A percentile compares a stretch with the other conserved stretches of the same genome.
Conservation (phyloP, 2,113 vertebrate genomes). For the Falcunculus frontatus region DNA sequence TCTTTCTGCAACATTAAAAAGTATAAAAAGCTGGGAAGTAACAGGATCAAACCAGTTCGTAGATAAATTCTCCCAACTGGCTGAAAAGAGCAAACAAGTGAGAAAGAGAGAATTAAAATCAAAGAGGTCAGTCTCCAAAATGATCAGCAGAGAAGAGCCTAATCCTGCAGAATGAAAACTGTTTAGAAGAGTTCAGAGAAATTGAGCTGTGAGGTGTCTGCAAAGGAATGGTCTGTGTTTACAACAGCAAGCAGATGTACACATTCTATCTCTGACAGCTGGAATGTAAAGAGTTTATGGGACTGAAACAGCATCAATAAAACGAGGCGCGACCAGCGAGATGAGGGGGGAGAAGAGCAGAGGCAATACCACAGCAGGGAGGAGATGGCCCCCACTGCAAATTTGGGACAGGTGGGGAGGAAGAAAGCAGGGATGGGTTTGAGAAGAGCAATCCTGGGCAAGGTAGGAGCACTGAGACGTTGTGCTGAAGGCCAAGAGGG, state of each 20-base stretch:
- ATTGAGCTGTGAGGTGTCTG: not conserved
- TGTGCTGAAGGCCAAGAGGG: not conserved
- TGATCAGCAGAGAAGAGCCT: not conserved
- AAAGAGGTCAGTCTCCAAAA: not conserved
- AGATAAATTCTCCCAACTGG: not conserved
- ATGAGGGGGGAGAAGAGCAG: not conserved
- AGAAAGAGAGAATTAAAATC: not conserved
- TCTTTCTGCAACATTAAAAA: not conserved
- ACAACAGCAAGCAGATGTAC: not conserved
- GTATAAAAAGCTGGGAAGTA: not conserved
- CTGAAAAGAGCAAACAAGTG: not conserved
- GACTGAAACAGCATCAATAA: not conserved
- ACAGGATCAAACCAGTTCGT: not conserved
- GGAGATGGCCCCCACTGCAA: not conserved
- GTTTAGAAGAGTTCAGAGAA: not conserved
- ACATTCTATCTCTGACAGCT: accelerated
- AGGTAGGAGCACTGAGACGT: not conserved
- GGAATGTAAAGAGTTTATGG: not conserved
- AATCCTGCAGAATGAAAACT: not conserved
- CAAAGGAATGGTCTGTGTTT: not conserved
- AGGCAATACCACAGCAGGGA: not conserved
- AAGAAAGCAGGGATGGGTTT: not conserved
- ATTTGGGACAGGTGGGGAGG: not conserved
- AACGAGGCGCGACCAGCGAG: accelerated
- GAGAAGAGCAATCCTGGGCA: not conserved